Conservation (phyloP, 2,113 vertebrate genomes). For the Caranx ignobilis region DNA sequence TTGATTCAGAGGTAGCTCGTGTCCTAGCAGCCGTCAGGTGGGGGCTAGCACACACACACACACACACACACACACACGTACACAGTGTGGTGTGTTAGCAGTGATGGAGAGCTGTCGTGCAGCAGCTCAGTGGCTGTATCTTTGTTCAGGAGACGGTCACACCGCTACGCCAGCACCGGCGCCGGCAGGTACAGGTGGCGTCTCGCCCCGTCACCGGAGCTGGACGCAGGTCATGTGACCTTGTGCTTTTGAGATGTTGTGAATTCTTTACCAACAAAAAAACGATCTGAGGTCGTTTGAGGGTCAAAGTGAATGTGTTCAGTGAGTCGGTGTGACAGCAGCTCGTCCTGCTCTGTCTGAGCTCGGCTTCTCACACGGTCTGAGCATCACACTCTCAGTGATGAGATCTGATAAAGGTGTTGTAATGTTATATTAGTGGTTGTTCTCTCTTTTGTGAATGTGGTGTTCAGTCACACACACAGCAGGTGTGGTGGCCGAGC, state of each 20-base stretch:
- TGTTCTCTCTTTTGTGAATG: no score
- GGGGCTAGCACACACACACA: slow-evolving; percentile 3
- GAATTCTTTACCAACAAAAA: neutral
- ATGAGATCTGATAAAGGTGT: no score
- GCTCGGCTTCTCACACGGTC: no score
- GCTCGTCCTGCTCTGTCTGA: neutral
- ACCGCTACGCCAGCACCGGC: neutral
- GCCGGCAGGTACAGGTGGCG: neutral
- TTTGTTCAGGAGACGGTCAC: slow-evolving; percentile 16
- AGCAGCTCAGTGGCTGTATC: neutral
- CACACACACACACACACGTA: neutral
- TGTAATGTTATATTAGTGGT: no score
- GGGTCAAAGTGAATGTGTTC: slow-evolving; percentile 33
- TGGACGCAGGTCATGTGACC: neutral
- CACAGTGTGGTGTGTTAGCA: slow-evolving; percentile 2
- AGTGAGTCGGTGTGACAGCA: neutral
- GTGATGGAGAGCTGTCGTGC: slow-evolving; percentile 22
- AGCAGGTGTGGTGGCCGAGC: no score
- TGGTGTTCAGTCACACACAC: no score
- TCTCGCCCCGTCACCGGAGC: neutral
- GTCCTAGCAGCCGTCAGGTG: slow-evolving; percentile 24
- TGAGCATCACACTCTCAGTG: no score
- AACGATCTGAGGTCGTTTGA: slow-evolving; percentile 43
- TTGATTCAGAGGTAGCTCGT: slow-evolving; percentile 43
- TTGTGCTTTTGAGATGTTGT: neutral